Conservation (phyloP, 2,888 invertebrate species). For the Phorcus lineatus region DNA sequence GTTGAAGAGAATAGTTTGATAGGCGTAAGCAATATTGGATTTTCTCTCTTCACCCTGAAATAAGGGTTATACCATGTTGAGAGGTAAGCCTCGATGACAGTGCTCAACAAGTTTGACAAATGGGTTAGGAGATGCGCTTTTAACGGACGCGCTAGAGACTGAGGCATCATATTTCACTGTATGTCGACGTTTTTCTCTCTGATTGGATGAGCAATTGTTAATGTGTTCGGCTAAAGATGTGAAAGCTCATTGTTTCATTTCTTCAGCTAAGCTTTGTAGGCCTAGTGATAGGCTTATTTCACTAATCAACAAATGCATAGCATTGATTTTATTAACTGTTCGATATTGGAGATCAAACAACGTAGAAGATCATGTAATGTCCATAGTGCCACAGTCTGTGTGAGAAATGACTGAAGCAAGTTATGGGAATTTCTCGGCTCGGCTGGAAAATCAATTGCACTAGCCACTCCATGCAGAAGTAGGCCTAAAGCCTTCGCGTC, state of each 20-base stretch:
- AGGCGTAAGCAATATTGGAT: too few relatives aligned
- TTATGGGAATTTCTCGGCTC: not conserved
- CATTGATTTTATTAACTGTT: too few relatives aligned
- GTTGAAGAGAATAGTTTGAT: too few relatives aligned
- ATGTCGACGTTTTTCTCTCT: not conserved
- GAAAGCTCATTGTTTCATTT: not conserved
- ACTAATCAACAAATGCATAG: too few relatives aligned
- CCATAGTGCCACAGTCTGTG: not conserved
- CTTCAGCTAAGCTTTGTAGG: not conserved
- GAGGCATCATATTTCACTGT: constrained; percentile 22
- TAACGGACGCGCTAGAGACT: constrained; percentile 22
- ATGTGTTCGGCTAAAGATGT: not conserved
- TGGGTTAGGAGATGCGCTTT: constrained; percentile 16
- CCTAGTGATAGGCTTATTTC: too few relatives aligned
- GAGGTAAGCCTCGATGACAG: constrained; percentile 18
- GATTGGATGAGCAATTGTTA: not conserved
- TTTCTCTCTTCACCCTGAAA: too few relatives aligned
- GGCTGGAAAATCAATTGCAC: constrained; percentile 5
- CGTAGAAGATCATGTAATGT: not conserved
- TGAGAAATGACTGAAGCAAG: not conserved
- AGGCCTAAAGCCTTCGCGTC: not conserved
- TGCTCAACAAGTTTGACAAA: constrained; percentile 26
- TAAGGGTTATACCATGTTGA: not conserved
- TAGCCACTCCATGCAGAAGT: not conserved
- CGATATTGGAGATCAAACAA: too few relatives aligned